phyloP scores from a whole-genome alignment of 2,797 vertebrate genomes.

The Cossypha caffra region DNA sequence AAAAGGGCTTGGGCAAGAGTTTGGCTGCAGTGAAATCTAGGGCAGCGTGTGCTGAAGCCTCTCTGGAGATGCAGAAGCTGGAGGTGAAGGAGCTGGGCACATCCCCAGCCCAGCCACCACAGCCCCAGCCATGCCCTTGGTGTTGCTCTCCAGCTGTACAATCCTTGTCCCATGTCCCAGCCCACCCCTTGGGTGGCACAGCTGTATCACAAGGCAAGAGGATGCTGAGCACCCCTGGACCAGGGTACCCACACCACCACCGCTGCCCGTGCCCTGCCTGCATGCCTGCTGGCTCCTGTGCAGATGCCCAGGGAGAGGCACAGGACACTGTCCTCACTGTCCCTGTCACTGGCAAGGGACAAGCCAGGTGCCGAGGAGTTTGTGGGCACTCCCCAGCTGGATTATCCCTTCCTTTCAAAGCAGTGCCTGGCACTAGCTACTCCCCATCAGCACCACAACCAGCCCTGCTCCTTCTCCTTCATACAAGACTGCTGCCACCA shows the following conservation, averaged over 20 bases:
- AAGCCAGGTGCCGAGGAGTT: neutral
- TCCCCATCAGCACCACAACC: neutral
- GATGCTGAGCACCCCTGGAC: neutral
- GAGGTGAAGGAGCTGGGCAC: neutral
- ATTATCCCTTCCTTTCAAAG: constrained; percentile 9
- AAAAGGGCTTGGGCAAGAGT: neutral
- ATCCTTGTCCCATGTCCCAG: neutral
- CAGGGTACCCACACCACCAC: neutral
- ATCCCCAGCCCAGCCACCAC: neutral
- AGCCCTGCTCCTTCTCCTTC: neutral
- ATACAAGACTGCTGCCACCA: neutral
- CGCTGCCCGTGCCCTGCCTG: neutral
- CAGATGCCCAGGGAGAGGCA: neutral
- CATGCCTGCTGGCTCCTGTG: neutral
- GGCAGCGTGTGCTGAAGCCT: neutral
- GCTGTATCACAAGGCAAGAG: neutral
- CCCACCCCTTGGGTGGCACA: rapidly evolving
- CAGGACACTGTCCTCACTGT: neutral
- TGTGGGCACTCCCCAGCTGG: neutral
- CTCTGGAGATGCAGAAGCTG: neutral
- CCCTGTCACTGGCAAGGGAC: neutral
- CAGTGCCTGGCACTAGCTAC: neutral
- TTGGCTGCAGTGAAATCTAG: neutral
- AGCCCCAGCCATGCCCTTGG: rapidly evolving
- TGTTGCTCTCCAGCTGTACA: rapidly evolving